A percentile compares a stretch with the other conserved stretches of the same genome.
Evolutionary conservation across 2,888 invertebrate genomes (phyloP).

Genomic region (Chloroclysta siterata): DNA sequence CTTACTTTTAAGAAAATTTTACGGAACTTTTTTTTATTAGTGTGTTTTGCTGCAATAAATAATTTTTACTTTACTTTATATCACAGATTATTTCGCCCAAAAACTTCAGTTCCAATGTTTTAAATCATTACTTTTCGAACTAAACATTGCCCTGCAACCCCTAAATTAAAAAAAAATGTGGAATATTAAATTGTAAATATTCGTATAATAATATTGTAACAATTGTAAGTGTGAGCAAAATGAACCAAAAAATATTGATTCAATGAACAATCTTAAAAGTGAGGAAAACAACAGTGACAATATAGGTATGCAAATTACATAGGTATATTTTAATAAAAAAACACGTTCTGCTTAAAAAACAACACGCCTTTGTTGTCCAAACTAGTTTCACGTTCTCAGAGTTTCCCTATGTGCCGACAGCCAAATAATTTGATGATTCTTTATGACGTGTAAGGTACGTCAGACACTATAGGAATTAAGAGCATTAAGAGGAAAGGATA

Average conservation of each 20-base stretch:
- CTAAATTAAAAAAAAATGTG: neutral
- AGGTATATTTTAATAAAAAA: slow-evolving; percentile 7
- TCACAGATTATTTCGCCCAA: slow-evolving; percentile 3
- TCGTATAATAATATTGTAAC: too few species aligned
- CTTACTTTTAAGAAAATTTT: too few species aligned
- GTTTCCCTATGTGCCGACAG: slow-evolving; percentile 9
- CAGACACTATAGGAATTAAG: too few species aligned
- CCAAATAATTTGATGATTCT: neutral
- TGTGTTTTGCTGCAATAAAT: too few species aligned
- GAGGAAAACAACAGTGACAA: slow-evolving; percentile 14
- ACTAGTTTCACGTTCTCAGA: slow-evolving; percentile 16
- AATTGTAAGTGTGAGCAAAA: too few species aligned
- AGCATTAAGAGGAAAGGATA: too few species aligned
- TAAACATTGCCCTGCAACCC: too few species aligned
- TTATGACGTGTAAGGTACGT: neutral
- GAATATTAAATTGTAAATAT: too few species aligned
- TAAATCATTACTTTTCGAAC: neutral
- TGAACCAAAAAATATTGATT: neutral
- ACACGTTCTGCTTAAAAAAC: slow-evolving; percentile 17
- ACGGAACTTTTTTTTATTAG: too few species aligned
- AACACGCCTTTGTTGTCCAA: slow-evolving; percentile 33
- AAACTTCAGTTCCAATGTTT: neutral
- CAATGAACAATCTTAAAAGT: slow-evolving; percentile 1
- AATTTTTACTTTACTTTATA: too few species aligned
- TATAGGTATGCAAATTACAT: slow-evolving; percentile 15